phyloP scores from a whole-genome alignment of 2,888 invertebrate species.

The Synergus gifuensis region DNA sequence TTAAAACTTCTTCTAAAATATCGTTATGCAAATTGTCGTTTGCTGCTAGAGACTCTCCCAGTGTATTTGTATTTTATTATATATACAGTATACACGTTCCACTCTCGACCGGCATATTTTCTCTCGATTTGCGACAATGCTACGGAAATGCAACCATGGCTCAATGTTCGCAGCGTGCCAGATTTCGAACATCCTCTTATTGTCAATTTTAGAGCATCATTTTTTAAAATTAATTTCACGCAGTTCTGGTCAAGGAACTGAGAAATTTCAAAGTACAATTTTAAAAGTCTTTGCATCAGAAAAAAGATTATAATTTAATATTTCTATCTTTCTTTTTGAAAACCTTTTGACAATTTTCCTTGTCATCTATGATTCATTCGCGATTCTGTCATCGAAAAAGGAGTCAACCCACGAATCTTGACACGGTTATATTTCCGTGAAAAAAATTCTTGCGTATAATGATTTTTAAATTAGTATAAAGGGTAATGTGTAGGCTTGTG shows the following conservation, averaged over 20 bases:
- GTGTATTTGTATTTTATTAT: not conserved
- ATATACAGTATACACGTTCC: constrained; percentile 35
- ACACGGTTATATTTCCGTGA: constrained; percentile 18
- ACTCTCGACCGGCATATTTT: constrained; percentile 61
- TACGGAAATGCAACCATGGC: constrained; percentile 70
- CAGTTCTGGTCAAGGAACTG: not conserved
- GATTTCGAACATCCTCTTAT: constrained; percentile 65
- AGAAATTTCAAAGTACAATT: not conserved
- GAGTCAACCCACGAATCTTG: constrained; percentile 34
- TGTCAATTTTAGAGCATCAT: not conserved
- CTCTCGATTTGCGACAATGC: constrained; percentile 66
- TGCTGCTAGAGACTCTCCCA: not conserved
- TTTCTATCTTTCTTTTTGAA: not conserved
- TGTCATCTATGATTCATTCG: constrained; percentile 17
- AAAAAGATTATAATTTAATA: not conserved
- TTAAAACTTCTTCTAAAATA: too few relatives aligned
- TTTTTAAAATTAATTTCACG: not conserved
- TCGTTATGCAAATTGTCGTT: too few relatives aligned
- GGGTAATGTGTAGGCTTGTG: not conserved
- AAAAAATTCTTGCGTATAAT: constrained; percentile 33
- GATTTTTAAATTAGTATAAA: constrained; percentile 13
- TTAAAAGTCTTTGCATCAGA: not conserved
- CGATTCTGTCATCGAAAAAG: constrained; percentile 14
- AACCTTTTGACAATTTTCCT: not conserved
- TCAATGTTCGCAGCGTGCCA: constrained; percentile 58